Evolutionary conservation across 2,888 invertebrate species (phyloP).

Genomic region (Phasia obesa): DNA sequence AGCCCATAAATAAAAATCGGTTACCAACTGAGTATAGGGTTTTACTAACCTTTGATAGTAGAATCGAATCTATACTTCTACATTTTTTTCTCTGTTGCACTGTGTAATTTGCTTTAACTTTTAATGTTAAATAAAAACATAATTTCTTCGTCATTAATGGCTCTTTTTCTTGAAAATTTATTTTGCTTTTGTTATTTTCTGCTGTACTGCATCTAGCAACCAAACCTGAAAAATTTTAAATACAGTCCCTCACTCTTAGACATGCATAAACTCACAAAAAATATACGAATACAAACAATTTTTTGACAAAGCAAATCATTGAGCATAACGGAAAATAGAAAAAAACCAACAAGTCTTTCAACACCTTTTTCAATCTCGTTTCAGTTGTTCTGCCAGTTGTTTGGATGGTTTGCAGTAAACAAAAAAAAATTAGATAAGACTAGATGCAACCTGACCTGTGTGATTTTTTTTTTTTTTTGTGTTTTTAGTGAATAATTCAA

Average conservation of each 20-base stretch:
- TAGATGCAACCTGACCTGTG: conserved; percentile 21
- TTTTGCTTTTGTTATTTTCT: too few species aligned
- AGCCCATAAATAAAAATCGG: too few species aligned
- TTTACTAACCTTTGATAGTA: too few species aligned
- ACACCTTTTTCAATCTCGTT: conserved; percentile 24
- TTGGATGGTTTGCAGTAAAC: conserved; percentile 14
- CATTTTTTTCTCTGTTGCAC: too few species aligned
- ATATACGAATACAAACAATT: neutral
- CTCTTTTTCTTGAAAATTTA: too few species aligned
- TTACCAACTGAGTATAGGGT: too few species aligned
- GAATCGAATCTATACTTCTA: too few species aligned
- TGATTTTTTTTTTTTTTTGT: neutral
- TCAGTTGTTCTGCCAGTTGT: neutral
- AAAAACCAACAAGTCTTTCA: conserved; percentile 40
- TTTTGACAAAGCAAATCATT: conserved; percentile 35
- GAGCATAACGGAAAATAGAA: conserved; percentile 16
- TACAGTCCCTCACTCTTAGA: neutral
- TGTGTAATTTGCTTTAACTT: too few species aligned
- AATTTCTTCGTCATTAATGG: too few species aligned
- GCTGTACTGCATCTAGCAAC: too few species aligned
- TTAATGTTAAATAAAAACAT: too few species aligned
- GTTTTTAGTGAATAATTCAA: conserved; percentile 41
- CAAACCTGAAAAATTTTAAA: neutral
- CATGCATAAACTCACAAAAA: neutral
- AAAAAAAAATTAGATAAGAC: conserved; percentile 1